Conservation (phyloP, 2,113 vertebrate species). For the Helogale parvula region DNA sequence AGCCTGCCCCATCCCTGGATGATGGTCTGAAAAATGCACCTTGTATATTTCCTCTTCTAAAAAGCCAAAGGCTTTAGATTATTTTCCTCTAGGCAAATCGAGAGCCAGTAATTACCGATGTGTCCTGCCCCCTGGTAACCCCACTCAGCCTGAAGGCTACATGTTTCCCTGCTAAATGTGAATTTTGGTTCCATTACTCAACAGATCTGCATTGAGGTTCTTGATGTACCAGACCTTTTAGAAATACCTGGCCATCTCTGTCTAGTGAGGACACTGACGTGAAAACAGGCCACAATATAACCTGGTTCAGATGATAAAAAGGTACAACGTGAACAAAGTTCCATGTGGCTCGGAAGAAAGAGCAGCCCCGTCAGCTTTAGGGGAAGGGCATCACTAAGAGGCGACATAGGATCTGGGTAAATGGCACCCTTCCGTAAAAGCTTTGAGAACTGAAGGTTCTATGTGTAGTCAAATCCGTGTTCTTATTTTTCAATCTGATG, state of each 20-base stretch:
- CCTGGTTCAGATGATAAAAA: neutral
- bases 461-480: neutral
- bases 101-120: neutral
- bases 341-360: neutral
- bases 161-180: conserved; percentile 35
- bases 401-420: neutral
- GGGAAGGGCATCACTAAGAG: neutral
- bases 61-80: neutral
- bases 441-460: neutral
- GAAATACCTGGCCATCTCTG: conserved; percentile 26
- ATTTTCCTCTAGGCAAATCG: conserved; percentile 28
- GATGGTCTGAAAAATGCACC: neutral
- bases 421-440: neutral
- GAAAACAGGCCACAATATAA: neutral
- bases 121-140: neutral
- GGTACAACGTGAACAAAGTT: neutral
- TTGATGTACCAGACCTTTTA: conserved; percentile 24
- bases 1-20: neutral
- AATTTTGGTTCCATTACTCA: conserved; percentile 50
- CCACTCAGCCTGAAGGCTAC: neutral
- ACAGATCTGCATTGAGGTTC: neutral
- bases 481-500: conserved; percentile 4
- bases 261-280: neutral
- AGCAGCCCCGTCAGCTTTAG: neutral
- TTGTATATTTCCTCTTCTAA: neutral